Base-by-base conservation (phyloP, 37 sponge, comb jelly and placozoan genomes). In the Eunapius fragilis region DNA sequence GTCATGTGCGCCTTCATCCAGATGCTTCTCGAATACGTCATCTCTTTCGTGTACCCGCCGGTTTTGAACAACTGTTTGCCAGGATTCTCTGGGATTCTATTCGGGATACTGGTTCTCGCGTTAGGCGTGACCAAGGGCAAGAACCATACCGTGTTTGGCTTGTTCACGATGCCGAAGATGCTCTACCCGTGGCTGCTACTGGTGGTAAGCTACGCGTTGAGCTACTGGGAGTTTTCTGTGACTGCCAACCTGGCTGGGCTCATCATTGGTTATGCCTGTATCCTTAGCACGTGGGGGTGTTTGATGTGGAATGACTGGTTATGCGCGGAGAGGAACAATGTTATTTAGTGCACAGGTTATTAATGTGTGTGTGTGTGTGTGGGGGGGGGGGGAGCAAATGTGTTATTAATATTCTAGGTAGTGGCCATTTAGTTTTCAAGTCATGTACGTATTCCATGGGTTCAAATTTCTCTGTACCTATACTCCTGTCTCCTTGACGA, bases 21-120 rank as follows among this genome's bases (percentile, higher is more conserved):
- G 28, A 67, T 80, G 31, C 32, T 80, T 0, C 31, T 80, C 25
- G 80, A 80, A 25, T 48, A 30, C 25, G 26, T 75, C 25, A 74
- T 84, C 28, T 74, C 75, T 47, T 23, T 74, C 28, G 41, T 74
- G 35, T 84, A 74, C 36, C 84, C 84, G 17, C 31, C 75, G 25
- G 48, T 84, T 32, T 27, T 74, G 84, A 25, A 74, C 76, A 31
- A 74, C 19, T 84, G 84, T 27, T 25, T 74, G 19, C 32, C 50
- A 19, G 84, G 84, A 47, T 84, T 75, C 36, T 84, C 84, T 3
- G 84, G 75, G 27, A 67, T 84, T 24, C 84, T 84, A 24, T 84
- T 84, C 67, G 84, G 75, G 13, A 50, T 84, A 30, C 47, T 84
- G 34, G 68, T 84, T 31, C 31, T 84, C 26, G 84, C 74, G 32